These are phyloP conservation scores for Erpetoichthys calabaricus DNA, from an alignment of 2,797 vertebrate species.

Conservation along the genomic window DNA sequence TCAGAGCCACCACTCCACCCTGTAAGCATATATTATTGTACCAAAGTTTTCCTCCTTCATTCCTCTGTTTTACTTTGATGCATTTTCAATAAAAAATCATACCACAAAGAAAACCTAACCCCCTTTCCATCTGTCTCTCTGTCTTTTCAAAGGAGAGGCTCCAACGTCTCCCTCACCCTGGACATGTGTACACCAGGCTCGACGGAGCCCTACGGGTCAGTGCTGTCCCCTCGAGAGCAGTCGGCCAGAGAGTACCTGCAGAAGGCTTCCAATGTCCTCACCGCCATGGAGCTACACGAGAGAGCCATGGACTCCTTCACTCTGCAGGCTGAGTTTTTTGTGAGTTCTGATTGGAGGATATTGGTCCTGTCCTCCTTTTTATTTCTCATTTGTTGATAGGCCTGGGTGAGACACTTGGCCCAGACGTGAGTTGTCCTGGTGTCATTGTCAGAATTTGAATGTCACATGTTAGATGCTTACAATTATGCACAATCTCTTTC, in stretches of 20 bases:
- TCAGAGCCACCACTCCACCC: too few species aligned
- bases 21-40: too few species aligned
- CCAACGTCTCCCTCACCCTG: conserved; percentile 91
- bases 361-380: background rate
- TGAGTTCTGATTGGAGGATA: conserved; percentile 39
- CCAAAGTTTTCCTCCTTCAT: too few species aligned
- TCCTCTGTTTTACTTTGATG: too few species aligned
- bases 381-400: background rate
- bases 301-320: conserved; percentile 82
- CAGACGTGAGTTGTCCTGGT: too few species aligned
- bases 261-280: conserved; percentile 67
- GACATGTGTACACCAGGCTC: conserved; percentile 95
- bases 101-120: too few species aligned
- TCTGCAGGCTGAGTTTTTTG: conserved; percentile 91
- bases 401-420: too few species aligned
- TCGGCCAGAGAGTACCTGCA: conserved; percentile 80
- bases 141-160: conserved; percentile 68
- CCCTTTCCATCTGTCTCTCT: background rate
- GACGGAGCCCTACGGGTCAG: conserved; percentile 79
- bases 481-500: too few species aligned
- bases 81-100: too few species aligned
- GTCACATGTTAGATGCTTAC: too few species aligned
- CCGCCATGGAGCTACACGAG: conserved; percentile 68
- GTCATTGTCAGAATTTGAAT: too few species aligned
- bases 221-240: conserved; percentile 85